A percentile compares a stretch with the other conserved stretches of the same genome.
phyloP scores from a whole-genome alignment of 2,113 vertebrate genomes.

The Oncorhynchus mykiss region DNA sequence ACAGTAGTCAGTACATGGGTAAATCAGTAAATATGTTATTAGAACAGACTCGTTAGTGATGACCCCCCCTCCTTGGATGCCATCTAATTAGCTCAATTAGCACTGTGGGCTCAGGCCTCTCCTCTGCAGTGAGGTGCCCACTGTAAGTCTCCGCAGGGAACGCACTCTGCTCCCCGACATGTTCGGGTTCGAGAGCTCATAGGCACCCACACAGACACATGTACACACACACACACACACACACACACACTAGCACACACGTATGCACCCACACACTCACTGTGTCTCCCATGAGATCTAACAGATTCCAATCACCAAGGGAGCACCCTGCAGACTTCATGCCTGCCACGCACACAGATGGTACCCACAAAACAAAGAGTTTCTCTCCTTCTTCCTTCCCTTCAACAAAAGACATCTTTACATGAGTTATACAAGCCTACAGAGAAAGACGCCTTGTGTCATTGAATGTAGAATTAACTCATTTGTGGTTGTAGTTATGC shows the following conservation, averaged over 20 bases:
- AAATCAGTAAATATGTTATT: slow-evolving; percentile 29
- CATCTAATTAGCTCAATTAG: slow-evolving; percentile 50
- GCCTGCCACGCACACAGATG: neutral
- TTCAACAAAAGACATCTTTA: too few relatives aligned
- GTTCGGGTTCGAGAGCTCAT: neutral
- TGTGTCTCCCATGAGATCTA: too few relatives aligned
- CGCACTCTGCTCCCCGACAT: neutral
- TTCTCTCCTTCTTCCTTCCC: too few relatives aligned
- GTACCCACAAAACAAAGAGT: too few relatives aligned
- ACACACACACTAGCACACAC: neutral
- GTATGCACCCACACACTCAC: neutral
- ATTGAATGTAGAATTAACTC: too few relatives aligned
- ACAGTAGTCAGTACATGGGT: slow-evolving; percentile 15
- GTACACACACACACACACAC: neutral
- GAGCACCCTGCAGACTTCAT: neutral
- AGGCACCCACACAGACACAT: neutral
- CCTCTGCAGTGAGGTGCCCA: slow-evolving; percentile 21
- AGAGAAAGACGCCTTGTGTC: too few relatives aligned
- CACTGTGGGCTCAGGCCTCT: slow-evolving; percentile 20
- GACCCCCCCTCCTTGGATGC: slow-evolving; percentile 27
- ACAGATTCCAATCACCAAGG: too few relatives aligned
- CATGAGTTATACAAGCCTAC: too few relatives aligned
- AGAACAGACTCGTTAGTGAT: slow-evolving; percentile 33
- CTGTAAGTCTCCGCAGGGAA: slow-evolving; percentile 10
- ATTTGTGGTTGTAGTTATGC: neutral